Conservation (phyloP, 2,113 vertebrate genomes). For the Notechis scutatus region DNA sequence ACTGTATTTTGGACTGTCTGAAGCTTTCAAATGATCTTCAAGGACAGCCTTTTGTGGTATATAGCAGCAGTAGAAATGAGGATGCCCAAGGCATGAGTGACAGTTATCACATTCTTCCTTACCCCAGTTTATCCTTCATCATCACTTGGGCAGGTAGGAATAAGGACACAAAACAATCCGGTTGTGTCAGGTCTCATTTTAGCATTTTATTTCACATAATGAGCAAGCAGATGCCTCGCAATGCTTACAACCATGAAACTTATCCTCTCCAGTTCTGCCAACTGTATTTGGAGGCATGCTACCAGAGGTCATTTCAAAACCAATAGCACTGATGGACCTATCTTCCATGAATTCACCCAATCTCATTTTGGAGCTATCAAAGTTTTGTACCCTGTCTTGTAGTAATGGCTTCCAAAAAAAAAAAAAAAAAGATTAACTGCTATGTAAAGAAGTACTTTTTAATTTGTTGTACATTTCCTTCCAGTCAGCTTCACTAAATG, state of each 20-base stretch:
- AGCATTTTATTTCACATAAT: neutral
- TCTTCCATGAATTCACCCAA: neutral
- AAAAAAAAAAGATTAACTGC: neutral
- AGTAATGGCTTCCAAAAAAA: neutral
- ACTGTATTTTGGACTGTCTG: neutral
- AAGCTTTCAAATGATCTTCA: neutral
- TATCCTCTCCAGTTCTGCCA: neutral
- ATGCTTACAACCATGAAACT: neutral
- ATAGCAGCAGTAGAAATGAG: neutral
- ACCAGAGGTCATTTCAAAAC: neutral
- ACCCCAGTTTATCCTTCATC: neutral
- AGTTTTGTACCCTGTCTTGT: neutral
- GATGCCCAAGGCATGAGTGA: neutral
- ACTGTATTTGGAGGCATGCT: neutral
- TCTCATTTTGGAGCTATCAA: neutral
- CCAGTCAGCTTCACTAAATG: neutral
- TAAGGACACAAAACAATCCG: neutral
- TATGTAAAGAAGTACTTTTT: neutral
- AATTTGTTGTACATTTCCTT: neutral
- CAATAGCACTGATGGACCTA: neutral
- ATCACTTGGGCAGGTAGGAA: neutral
- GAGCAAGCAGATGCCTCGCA: neutral
- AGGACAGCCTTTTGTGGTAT: neutral
- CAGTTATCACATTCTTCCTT: neutral
- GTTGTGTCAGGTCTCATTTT: neutral